Evolutionary conservation across 2,797 vertebrate species (phyloP), one percentile per base, ranked within the genome.

Genomic region (Alauda arvensis): DNA sequence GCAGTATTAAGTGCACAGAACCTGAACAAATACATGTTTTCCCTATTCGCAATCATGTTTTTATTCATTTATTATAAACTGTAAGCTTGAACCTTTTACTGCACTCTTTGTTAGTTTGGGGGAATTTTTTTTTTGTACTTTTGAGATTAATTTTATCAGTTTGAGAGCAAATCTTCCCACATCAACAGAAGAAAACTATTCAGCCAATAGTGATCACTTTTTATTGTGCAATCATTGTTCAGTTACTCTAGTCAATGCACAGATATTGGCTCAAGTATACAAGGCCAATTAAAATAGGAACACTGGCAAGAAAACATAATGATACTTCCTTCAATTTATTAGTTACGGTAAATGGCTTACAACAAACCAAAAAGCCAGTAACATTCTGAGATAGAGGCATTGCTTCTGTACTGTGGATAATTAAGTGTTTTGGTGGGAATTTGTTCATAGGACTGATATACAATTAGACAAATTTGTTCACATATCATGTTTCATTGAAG

Each of bases 401-500:
- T 93, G 89, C 91, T 92, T 93, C 95, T 95, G 66, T 94, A 94
- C 93, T 93, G 83, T 87, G 94, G 96, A 95, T 97, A 97, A 97
- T 97, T 95, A 96, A 96, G 90, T 96, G 95, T 96, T 97, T 97
- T 97, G 88, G 96, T 96, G 94, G 91, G 92, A 97, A 97, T 96
- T 95, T 96, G 94, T 96, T 96, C 93, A 10, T 93, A 96, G 95
- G 91, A 91, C 79, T 87, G 87, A 94, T 96, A 92, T 90, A 97
- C 96, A 97, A 97, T 97, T 97, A 97, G 94, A 96, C 92, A 95
- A 96, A 96, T 97, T 96, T 95, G 94, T 95, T 96, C 95, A 91
- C 90, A 85, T 97, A 96, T 94, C 95, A 85, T 95, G 96, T 96
- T 96, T 94, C 96, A 95, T 91, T 95, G 93, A 96, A 96, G 93